Base-by-base conservation (phyloP, 1,140 invertebrate species). In the Hyles vespertilio region DNA sequence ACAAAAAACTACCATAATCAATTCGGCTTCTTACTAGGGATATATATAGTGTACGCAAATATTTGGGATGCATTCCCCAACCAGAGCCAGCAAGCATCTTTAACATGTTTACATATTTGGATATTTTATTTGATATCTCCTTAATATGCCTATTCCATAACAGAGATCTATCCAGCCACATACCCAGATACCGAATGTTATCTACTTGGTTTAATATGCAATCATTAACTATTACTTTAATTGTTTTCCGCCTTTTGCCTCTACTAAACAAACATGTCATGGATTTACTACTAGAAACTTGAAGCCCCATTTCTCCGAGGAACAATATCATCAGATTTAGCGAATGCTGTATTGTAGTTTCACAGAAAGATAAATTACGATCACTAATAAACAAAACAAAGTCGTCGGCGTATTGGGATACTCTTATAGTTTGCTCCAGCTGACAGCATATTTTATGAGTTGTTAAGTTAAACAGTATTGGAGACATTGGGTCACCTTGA, bases 401-500 rank as follows among this genome's bases (percentile, higher is more conserved):
- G 48, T 69, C 67, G 33, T 72, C 70, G 8, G 65, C 67, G 60
- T 70, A 74, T 33, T 74, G 71, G 12, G 51, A 52, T 12, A 67
- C 44, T 7, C 10, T 36, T 8, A 67, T 55, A 59, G 65, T 56
- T 52, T 47, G 34, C 3, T 63, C 59, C 33, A 32, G 8, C 12
- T 59, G 49, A 22, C 22, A 22, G 2, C 22, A 22, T 5, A 40
- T 40, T 40, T 40, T 40, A 8, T 40, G 36, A 55, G 53, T 54
- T 7, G 65, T 71, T 7, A 53, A 59, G 58, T 74, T 74, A 52
- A 74, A 74, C 10, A 74, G 51, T 9, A 74, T 58, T 8, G 68
- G 71, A 32, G 65, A 66, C 3, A 70, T 11, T n/a, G 68, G 71
- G 34, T 73, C 71, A 9, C 70, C 70, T 46, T 74, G 69, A 8